These are phyloP conservation scores for Teleogryllus occipitalis DNA, from an alignment of 1,140 invertebrate species.

Conservation along the genomic window DNA sequence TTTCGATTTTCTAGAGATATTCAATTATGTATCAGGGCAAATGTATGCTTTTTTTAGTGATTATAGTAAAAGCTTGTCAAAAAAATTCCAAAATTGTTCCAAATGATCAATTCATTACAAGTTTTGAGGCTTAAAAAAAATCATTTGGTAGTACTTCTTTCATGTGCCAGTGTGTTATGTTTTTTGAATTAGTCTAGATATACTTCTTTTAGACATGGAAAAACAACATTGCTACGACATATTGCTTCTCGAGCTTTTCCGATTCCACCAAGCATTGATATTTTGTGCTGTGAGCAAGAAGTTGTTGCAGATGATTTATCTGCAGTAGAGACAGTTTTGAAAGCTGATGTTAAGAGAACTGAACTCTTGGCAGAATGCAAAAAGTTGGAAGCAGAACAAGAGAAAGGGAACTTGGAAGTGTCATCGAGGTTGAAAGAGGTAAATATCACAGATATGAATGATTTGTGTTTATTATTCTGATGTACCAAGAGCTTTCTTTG, in stretches of 20 bases:
- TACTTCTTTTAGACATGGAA: constrained; percentile 72
- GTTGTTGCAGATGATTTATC: constrained; percentile 86
- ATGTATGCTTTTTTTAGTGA: neutral
- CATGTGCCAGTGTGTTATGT: neutral
- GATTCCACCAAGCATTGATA: constrained; percentile 95
- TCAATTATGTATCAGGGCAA: neutral
- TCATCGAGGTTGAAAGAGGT: constrained; percentile 80
- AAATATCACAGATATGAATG: constrained; percentile 6
- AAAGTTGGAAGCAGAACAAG: constrained; percentile 61
- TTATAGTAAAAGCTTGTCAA: neutral
- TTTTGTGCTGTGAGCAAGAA: constrained; percentile 98
- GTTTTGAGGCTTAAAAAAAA: neutral
- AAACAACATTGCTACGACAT: constrained; percentile 95
- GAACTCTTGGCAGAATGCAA: constrained; percentile 74
- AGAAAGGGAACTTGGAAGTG: constrained; percentile 57
- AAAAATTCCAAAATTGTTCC: too few species aligned
- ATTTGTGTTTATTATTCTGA: too few species aligned
- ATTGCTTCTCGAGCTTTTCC: constrained; percentile 79
- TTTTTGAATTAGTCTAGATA: neutral
- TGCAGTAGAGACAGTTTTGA: constrained; percentile 87
- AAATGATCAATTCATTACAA: too few species aligned
- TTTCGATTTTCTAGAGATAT: too few species aligned
- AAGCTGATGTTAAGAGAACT: constrained; percentile 83
- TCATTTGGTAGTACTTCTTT: neutral
- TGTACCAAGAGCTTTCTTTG: too few species aligned